Conservation (phyloP, 2,888 invertebrate species). For the Ischnura elegans region DNA sequence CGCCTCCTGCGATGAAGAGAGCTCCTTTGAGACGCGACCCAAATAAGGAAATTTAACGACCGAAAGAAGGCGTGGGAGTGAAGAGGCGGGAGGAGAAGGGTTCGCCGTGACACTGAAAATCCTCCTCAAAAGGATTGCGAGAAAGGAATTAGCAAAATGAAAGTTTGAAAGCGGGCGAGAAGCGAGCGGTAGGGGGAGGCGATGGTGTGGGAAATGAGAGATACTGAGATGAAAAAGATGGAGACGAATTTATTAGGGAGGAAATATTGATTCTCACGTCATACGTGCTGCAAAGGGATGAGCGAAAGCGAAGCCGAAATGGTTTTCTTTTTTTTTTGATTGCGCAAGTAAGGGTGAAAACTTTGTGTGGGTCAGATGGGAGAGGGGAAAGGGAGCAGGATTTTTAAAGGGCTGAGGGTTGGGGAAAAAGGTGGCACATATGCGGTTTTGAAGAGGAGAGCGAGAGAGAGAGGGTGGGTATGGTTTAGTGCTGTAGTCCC, state of each 20-base stretch:
- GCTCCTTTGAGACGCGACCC: neutral
- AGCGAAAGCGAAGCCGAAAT: neutral
- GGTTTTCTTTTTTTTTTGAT: too few relatives aligned
- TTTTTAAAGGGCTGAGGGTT: neutral
- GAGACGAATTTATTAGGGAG: constrained; percentile 52
- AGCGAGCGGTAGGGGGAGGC: neutral
- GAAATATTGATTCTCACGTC: constrained; percentile 51
- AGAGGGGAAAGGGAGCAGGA: neutral
- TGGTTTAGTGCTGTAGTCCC: neutral
- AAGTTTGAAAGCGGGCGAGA: neutral
- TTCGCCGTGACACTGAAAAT: neutral
- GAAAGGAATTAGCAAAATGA: constrained; percentile 28
- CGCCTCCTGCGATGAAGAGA: neutral
- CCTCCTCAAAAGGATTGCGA: constrained; percentile 19
- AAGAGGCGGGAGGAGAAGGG: neutral
- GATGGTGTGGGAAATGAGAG: neutral
- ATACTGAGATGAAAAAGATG: constrained; percentile 20
- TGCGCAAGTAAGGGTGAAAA: too few relatives aligned
- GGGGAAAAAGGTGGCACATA: neutral
- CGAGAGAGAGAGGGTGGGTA: neutral
- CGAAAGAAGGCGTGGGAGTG: too few relatives aligned
- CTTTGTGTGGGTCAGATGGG: neutral
- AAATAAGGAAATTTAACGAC: constrained; percentile 2
- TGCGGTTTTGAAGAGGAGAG: neutral
- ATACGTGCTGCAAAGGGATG: neutral